Conservation (phyloP, 2,888 invertebrate genomes). For the Pollenia labialis region DNA sequence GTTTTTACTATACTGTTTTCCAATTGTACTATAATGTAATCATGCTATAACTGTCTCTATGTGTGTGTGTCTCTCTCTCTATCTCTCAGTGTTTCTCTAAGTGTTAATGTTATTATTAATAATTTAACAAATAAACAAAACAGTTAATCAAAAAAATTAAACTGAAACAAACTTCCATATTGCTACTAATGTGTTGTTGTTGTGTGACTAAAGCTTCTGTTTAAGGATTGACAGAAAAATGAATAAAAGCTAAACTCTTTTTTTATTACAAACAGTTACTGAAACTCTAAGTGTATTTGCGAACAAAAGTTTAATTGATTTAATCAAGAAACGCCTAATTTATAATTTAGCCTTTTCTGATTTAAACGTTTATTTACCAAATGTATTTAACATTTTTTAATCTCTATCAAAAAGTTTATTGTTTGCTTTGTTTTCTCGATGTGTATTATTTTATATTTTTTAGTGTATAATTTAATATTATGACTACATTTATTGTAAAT, state of each 20-base stretch:
- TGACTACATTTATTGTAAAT: no score
- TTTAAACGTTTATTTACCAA: not conserved
- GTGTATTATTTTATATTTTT: constrained; percentile 8
- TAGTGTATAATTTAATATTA: not conserved
- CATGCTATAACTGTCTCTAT: constrained; percentile 15
- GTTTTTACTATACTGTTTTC: constrained; percentile 9
- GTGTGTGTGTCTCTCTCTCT: constrained; percentile 63
- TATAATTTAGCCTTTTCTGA: constrained; percentile 28
- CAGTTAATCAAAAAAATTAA: constrained; percentile 6
- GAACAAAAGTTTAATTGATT: constrained; percentile 2
- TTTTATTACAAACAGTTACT: not conserved
- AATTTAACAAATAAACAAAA: not conserved
- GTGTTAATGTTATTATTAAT: constrained; percentile 58
- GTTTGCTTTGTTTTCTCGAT: constrained; percentile 11
- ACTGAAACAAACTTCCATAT: constrained; percentile 32
- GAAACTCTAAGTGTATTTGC: constrained; percentile 1
- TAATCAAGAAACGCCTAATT: constrained; percentile 13
- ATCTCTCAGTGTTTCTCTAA: constrained; percentile 69
- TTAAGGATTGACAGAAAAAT: constrained; percentile 7
- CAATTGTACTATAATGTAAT: constrained; percentile 32
- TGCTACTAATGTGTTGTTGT: constrained; percentile 61
- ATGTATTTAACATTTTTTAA: not conserved
- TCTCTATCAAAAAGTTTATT: not conserved
- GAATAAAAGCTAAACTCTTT: not conserved
- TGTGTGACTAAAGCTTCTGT: constrained; percentile 53